phyloP scores from a whole-genome alignment of 2,113 vertebrate species.

The Sinocyclocheilus rhinocerous region DNA sequence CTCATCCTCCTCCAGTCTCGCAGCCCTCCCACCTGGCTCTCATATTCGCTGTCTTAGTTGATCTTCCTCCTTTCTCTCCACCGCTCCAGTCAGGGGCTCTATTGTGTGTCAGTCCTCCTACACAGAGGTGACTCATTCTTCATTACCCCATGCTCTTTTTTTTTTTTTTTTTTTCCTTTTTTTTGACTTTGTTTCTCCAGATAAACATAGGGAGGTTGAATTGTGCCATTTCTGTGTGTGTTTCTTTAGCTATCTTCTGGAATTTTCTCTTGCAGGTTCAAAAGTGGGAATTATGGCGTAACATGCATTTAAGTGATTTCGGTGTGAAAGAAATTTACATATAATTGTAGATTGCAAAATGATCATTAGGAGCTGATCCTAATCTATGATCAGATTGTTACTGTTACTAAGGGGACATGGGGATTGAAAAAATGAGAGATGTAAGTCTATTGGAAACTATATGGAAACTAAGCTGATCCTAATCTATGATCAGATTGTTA shows the following conservation, averaged over 20 bases:
- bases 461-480: too few species aligned
- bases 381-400: background rate
- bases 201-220: background rate
- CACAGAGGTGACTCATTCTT: constrained; percentile 53
- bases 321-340: background rate
- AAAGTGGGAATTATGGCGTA: background rate
- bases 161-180: constrained; percentile 23
- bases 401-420: background rate
- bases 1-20: constrained; percentile 11
- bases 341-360: background rate
- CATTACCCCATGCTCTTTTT: constrained; percentile 45
- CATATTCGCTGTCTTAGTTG: background rate
- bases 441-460: too few species aligned
- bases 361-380: background rate
- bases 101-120: constrained; percentile 55
- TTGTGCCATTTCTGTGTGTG: background rate
- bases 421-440: background rate
- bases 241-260: constrained; percentile 12
- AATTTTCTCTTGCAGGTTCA: background rate
- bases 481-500: background rate
- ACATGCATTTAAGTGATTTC: background rate
- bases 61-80: background rate
- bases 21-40: background rate
- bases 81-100: background rate
- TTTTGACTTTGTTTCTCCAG: too few species aligned